Evolutionary conservation across 2,113 vertebrate genomes (phyloP), one percentile per base, ranked within the genome.

Genomic region (Pygathrix nemaeus): DNA sequence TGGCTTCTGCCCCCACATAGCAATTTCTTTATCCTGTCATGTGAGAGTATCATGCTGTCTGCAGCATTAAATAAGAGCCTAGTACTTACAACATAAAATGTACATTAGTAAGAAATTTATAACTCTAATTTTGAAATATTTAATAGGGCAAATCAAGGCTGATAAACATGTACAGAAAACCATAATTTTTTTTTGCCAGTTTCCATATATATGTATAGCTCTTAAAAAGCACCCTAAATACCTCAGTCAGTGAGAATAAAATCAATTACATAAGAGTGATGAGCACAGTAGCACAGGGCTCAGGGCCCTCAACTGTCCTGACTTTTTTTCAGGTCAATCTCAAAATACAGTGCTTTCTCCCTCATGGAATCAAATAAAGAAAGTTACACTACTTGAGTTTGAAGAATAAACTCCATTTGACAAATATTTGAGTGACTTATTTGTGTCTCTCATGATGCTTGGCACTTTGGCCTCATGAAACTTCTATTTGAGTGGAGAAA

Each of bases 391-490:
- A 64, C 3, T 11, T 75, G 87, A 83, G 30, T 35, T 91, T 95
- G 68, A 95, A 72, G 87, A 38, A 6, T 52, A 94, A 90, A 93
- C 8, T 86, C 59, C 38, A 50, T 68, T 80, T 48, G 93, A 73
- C 64, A 93, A 94, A 93, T 48, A 86, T 17, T 8, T 81, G 57
- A 89, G 43, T 95, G 72, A 88, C 20, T 84, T 97, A 38, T 95
- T 81, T 94, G 40, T 79, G 61, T 90, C 75, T 72, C n/a, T 57
- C 35, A 50, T 21, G 61, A 68, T 25, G 25, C 10, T 45, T 12
- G 13, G 55, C 21, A 82, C n/a, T 95, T 50, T 87, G 75, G 23
- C 48, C 35, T 96, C 48, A 45, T 64, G 55, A 90, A 94, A 93
- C 11, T 52, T 89, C 86, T 66, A 20, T 94, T 78, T 87, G 25